Base-by-base conservation (phyloP, 2,113 vertebrate species). In the Gobiocypris rarus region DNA sequence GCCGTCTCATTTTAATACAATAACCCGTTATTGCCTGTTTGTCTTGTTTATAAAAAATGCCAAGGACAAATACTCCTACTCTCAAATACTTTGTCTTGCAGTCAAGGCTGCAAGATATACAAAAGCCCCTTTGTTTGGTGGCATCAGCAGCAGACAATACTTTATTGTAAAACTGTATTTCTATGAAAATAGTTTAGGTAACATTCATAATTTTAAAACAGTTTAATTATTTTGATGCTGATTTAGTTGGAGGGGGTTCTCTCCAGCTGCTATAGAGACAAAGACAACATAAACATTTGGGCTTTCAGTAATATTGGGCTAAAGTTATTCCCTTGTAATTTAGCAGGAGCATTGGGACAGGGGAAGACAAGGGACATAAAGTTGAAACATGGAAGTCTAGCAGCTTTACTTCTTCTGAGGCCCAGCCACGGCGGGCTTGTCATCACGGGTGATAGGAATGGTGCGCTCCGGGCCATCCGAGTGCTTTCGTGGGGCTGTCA, bases 381-480 rank as follows among this genome's bases (percentile, higher is more conserved):
- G 31, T 77, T 59, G 50, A 28, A 31, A 65, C 58, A 69, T 31
- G 2, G 24, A 88, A 89, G 91, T 86, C 82, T 14, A 69, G 73
- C 54, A n/a, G 65, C 86, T 93, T 92, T 96, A 98, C 91, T 96
- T 97, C 92, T 96, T 96, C 69, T 94, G 93, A 48, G 92, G 91
- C 0, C 91, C 93, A 0, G 93, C 88, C 71, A 95, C 93, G 43
- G 93, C 89, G 24, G 94, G 87, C 87, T 95, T 97, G 43, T 97
- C 96, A 59, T 97, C 96, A 41, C 94, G 94, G 78, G 93, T 93
- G 90, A 99, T 96, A 59, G 97, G 96, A 92, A 99, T 97, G 83
- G 65, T 88, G 84, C 94, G 96, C 88, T 98, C 97, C 0, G 92
- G 91, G 56, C 92, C 87, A 0, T 95, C 92, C 0, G 89, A 77